Conservation (phyloP, 23 tunicate species). For the Oikopleura dioica region DNA sequence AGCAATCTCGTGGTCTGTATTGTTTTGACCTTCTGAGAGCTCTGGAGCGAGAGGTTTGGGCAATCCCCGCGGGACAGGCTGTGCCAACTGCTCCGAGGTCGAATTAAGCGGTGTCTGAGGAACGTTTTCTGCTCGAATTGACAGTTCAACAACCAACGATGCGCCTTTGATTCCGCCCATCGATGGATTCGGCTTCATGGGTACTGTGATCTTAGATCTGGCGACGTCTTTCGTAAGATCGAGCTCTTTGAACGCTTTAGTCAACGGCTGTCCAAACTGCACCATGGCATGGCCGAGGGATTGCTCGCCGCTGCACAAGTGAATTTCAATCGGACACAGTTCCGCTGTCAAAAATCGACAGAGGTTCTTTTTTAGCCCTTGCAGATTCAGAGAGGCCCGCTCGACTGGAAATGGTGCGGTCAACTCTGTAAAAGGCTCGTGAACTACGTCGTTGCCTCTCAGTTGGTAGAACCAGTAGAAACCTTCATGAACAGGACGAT, state of each 20-base stretch:
- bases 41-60: too few species aligned
- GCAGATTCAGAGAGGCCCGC: conserved; percentile 57
- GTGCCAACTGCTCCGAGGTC: too few species aligned
- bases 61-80: too few species aligned
- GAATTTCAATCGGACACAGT: conserved; percentile 23
- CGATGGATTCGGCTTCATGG: neutral
- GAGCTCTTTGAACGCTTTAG: conserved; percentile 16
- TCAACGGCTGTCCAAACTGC: conserved; percentile 12
- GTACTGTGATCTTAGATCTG: neutral
- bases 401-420: conserved; percentile 49
- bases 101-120: conserved; percentile 10
- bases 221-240: neutral
- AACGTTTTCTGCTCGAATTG: neutral
- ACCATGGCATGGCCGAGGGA: conserved; percentile 39
- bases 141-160: neutral
- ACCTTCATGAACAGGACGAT: neutral
- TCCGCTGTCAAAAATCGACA: conserved; percentile 23
- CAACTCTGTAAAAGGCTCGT: conserved; percentile 55
- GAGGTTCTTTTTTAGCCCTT: conserved; percentile 24
- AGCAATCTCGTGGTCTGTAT: too few species aligned
- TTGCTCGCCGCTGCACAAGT: conserved; percentile 69
- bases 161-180: neutral
- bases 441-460: conserved; percentile 73
- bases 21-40: too few species aligned
- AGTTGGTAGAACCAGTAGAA: conserved; percentile 64